Conservation (phyloP, 2,888 invertebrate genomes). For the Tenthredo livida region DNA sequence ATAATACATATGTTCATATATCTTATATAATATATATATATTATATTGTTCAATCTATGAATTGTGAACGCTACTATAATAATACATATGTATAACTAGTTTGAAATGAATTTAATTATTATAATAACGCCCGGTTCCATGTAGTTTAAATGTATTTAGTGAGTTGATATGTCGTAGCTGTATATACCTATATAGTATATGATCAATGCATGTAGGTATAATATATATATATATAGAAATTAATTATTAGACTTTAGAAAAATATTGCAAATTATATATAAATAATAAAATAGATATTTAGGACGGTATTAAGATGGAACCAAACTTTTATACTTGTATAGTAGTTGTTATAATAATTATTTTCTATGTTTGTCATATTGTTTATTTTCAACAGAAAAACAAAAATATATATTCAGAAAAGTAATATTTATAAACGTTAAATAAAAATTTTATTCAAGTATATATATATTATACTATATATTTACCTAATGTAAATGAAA, state of each 20-base stretch:
- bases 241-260: background rate
- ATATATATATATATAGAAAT: no score
- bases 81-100: background rate
- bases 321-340: background rate
- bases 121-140: background rate
- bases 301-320: constrained; percentile 41
- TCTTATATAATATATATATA: background rate
- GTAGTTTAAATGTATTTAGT: background rate
- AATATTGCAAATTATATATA: constrained; percentile 34
- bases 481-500: background rate
- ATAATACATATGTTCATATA: no score
- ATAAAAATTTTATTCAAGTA: background rate
- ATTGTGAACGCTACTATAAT: background rate
- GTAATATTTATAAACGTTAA: background rate
- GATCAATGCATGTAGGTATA: no score
- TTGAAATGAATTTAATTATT: background rate
- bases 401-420: background rate
- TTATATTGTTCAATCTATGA: background rate
- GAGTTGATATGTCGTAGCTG: background rate
- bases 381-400: background rate
- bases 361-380: background rate
- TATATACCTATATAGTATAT: background rate
- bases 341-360: background rate
- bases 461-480: no score
- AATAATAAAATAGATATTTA: background rate